Conservation (phyloP, 2,888 invertebrate species). For the Frankliniella intonsa region DNA sequence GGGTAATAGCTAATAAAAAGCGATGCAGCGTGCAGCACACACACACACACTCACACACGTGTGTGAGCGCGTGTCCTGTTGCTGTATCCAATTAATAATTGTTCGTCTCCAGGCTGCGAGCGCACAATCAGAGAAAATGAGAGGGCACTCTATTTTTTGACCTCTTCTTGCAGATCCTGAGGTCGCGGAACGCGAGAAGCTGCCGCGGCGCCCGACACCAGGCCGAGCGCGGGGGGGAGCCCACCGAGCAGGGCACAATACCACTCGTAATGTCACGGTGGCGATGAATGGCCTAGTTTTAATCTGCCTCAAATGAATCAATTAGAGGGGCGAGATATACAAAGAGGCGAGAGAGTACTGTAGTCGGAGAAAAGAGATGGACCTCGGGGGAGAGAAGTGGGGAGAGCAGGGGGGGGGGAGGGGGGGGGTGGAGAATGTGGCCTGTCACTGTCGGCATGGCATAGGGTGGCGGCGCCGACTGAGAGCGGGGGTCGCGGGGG, state of each 20-base stretch:
- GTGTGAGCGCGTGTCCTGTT: not conserved
- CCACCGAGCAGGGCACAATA: too few relatives aligned
- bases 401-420: not conserved
- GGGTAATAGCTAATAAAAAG: slow-evolving; percentile 8
- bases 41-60: not conserved
- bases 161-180: too few relatives aligned
- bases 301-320: slow-evolving; percentile 4
- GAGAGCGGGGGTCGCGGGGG: not conserved
- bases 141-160: too few relatives aligned
- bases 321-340: not conserved
- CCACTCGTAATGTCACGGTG: too few relatives aligned
- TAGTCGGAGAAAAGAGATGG: not conserved
- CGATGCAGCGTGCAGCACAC: not conserved
- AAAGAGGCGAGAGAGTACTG: not conserved
- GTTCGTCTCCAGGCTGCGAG: too few relatives aligned
- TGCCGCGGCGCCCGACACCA: too few relatives aligned
- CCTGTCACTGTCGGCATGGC: not conserved
- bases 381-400: not conserved
- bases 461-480: not conserved
- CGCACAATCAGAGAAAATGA: too few relatives aligned
- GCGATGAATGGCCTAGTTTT: not conserved
- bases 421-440: not conserved
- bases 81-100: too few relatives aligned
- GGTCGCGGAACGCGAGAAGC: too few relatives aligned
- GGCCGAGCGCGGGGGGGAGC: too few relatives aligned